Evolutionary conservation across 2,888 invertebrate genomes (phyloP), one percentile per base, ranked within the genome.

Genomic region (Bellardia pandia): DNA sequence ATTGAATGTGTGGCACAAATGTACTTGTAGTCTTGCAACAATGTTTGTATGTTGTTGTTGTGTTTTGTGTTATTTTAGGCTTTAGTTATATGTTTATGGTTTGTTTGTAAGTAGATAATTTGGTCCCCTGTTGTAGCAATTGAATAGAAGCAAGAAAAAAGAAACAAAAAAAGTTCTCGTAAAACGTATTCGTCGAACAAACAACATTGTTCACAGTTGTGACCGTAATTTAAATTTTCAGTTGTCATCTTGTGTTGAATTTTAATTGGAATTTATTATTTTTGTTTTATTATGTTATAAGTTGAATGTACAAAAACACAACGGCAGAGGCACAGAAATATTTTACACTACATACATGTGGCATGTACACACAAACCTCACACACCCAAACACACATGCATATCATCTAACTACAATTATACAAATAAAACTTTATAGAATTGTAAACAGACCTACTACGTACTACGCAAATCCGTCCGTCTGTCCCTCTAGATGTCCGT

Each of bases 211-310:
- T 78, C 88, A 85, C 86, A 86, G 86, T 86, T 88, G 89, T 86
- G 89, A 88, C 81, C 83, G 87, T 82, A 88, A 88, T 89, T 88
- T 82, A 85, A 89, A 88, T 88, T 88, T 88, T 86, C 68, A 77
- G 86, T 87, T 86, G 88, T 86, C 88, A 88, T 86, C 85, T 88
- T 86, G 80, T 86, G 82, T 88, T 88, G 88, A 89, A 88, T 89
- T 89, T 89, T 89, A 89, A 89, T 89, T 89, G 89, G 88, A 89
- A 89, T 89, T 89, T 89, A 89, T 89, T 88, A 88, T 83, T 75
- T 33, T 80, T 69, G 13, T 30, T 51, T 48, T 58, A 40, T 77
- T 37, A 37, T 82, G 76, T 66, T 78, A 66, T 58, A 77, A 78
- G 48, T 71, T 83, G 76, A 62, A 71, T 42, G 62, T 40, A 62